phyloP scores from a whole-genome alignment of 2,888 invertebrate species.

The Drosophila setosimentum region DNA sequence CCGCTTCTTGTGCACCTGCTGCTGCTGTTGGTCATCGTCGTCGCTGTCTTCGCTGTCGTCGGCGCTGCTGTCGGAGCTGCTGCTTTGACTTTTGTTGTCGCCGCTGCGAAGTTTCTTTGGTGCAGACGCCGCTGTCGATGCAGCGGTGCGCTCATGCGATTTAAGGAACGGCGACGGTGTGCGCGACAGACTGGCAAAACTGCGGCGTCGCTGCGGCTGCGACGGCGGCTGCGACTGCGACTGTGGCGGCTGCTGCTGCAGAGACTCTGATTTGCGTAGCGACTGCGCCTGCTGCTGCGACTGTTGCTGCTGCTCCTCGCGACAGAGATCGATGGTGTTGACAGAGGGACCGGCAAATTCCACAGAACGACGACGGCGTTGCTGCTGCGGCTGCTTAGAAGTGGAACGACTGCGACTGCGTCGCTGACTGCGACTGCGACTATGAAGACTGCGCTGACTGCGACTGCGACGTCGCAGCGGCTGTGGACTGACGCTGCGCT shows the following conservation, averaged over 20 bases:
- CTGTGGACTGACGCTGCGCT: conserved; percentile 63
- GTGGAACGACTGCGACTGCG: conserved; percentile 52
- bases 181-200: conserved; percentile 90
- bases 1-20: conserved; percentile 12
- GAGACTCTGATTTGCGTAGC: conserved; percentile 34
- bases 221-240: conserved; percentile 16
- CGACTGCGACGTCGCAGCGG: conserved; percentile 40
- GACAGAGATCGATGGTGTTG: conserved; percentile 79
- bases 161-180: conserved; percentile 94
- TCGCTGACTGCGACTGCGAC: conserved; percentile 33
- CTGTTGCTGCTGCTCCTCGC: conserved; percentile 63
- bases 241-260: conserved; percentile 1
- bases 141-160: conserved; percentile 83
- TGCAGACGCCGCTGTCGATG: conserved; percentile 36
- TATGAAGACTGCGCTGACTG: conserved; percentile 21
- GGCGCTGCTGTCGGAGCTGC: conserved; percentile 83
- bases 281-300: conserved; percentile 1
- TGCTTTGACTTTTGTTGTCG: conserved; percentile 58
- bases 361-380: conserved; percentile 70
- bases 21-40: conserved; percentile 69
- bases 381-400: conserved; percentile 20
- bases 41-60: conserved; percentile 86
- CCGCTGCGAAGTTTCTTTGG: conserved; percentile 57
- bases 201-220: conserved; percentile 55
- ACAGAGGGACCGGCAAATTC: conserved; percentile 75